phyloP scores from a whole-genome alignment of 2,888 invertebrate species.

The Eilema depressum region DNA sequence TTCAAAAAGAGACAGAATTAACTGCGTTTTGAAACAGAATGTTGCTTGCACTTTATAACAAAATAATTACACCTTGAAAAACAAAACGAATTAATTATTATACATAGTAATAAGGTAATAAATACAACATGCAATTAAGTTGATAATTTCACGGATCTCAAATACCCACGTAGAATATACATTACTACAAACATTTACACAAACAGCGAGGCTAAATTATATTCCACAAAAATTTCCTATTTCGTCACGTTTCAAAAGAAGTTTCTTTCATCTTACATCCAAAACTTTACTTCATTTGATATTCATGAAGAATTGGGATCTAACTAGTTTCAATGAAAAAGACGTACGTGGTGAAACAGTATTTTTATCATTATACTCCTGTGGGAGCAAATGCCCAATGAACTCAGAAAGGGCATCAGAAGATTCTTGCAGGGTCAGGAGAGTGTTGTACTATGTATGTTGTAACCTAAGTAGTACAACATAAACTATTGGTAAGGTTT shows the following conservation, averaged over 20 bases:
- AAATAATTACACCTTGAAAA: too few species aligned
- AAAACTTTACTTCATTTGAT: slow-evolving; percentile 66
- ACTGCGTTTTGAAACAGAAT: too few species aligned
- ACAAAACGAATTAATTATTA: too few species aligned
- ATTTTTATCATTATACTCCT: slow-evolving; percentile 15
- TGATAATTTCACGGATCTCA: background rate
- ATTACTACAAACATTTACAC: slow-evolving; percentile 39
- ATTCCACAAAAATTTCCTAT: slow-evolving; percentile 54
- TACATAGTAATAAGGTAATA: too few species aligned
- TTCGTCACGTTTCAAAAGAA: slow-evolving; percentile 63
- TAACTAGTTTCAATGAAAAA: slow-evolving; percentile 66
- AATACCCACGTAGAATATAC: slow-evolving; percentile 24
- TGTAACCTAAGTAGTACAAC: too few species aligned
- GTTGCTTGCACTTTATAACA: too few species aligned
- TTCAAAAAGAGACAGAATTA: too few species aligned
- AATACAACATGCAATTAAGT: background rate
- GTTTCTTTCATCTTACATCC: slow-evolving; percentile 61
- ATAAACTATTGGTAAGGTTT: background rate
- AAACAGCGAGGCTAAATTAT: slow-evolving; percentile 45
- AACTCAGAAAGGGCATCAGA: too few species aligned
- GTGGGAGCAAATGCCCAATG: background rate
- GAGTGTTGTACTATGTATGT: too few species aligned
- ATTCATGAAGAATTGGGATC: slow-evolving; percentile 66
- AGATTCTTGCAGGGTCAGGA: too few species aligned
- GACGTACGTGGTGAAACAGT: slow-evolving; percentile 38